Evolutionary conservation across 2,888 invertebrate species (phyloP), one percentile per base, ranked within the genome.

Genomic region (Chymomyza fuscimana): DNA sequence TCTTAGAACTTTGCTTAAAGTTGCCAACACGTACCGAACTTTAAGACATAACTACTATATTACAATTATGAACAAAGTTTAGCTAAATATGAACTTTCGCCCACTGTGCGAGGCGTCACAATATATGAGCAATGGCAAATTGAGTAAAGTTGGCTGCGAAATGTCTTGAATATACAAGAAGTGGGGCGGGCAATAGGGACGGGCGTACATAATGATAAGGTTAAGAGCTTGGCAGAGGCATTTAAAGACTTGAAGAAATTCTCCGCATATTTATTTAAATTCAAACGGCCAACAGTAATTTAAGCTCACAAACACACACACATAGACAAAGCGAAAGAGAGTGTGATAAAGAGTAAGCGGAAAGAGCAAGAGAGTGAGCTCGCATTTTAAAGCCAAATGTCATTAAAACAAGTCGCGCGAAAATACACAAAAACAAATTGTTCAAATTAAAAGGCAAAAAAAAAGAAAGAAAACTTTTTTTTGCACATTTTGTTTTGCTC

Each of bases 211-310:
- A 12, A 46, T 46, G 40, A 46, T 46, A 46, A 46, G 40, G 40
- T 12, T 46, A 46, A 46, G 40, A 46, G 40, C 12, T 15, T 46
- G 40, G 40, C 40, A 46, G 40, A 5, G 6, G 40, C 40, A 12
- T 46, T 46, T 46, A 46, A 46, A 46, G 40, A 46, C 22, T 50
- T 22, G 50, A 15, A 63, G 52, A 63, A 82, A 80, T 78, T 73
- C 69, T 59, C 62, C 72, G 22, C 63, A 29, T 32, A 77, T 84
- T 85, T 88, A 85, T 85, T 87, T 80, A 82, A 88, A 85, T 80
- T 88, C 85, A 82, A 85, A 78, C 87, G 76, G 88, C 72, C 85
- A 80, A 76, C 80, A 84, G 72, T 81, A 80, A 78, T 87, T 87
- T 74, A 74, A 16, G 25, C 72, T 77, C 68, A 67, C 74, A 60